Evolutionary conservation across 1,140 invertebrate genomes (phyloP).

Genomic region (Zaprionus africanus): DNA sequence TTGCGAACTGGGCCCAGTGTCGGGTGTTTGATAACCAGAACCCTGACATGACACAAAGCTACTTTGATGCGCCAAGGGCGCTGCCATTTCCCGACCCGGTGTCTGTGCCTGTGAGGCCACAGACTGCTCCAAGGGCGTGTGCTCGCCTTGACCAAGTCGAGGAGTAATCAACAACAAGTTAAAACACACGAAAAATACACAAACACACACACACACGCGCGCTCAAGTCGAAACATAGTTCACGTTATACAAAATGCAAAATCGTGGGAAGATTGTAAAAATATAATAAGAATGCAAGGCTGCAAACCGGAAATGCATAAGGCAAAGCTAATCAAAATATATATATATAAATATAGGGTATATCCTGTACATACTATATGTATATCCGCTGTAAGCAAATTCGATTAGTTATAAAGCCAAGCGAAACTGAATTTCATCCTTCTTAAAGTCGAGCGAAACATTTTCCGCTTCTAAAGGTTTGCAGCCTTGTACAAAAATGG

Average conservation of each 20-base stretch:
- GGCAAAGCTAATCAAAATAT: not conserved
- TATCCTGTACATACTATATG: not conserved
- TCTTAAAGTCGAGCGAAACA: not conserved
- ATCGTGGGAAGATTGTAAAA: conserved; percentile 42
- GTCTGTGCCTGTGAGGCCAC: conserved; percentile 49
- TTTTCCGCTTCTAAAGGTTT: not conserved
- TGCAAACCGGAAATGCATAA: not conserved
- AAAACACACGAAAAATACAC: conserved; percentile 18
- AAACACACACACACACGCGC: conserved; percentile 51
- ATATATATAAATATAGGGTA: not conserved
- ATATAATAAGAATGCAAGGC: conserved; percentile 11
- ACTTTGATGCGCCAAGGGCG: conserved; percentile 85
- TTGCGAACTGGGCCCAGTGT: conserved; percentile 84
- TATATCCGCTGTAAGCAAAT: conserved; percentile 1
- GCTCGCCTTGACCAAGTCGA: conserved; percentile 49
- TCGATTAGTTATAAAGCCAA: not conserved
- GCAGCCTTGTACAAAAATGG: not conserved
- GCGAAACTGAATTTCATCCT: not conserved
- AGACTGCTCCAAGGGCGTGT: conserved; percentile 59
- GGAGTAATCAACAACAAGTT: conserved; percentile 30
- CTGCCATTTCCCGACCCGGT: conserved; percentile 57
- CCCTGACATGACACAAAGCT: conserved; percentile 87
- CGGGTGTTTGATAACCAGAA: conserved; percentile 85
- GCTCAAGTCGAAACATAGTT: conserved; percentile 56
- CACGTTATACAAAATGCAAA: conserved; percentile 65